phyloP scores from a whole-genome alignment of 2,797 vertebrate species.

The Spinibarbus caldwelli region DNA sequence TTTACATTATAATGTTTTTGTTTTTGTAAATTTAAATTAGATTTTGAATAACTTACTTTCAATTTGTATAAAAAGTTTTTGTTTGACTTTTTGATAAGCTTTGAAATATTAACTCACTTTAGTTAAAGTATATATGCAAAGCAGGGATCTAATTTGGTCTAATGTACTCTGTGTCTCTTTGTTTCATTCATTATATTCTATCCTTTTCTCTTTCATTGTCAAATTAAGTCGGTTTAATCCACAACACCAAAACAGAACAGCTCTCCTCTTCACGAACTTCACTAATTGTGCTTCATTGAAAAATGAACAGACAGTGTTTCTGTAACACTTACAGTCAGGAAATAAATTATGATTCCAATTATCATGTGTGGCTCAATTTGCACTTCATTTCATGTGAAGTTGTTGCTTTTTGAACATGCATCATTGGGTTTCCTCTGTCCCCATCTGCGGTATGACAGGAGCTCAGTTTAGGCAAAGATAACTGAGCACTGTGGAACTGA shows the following conservation, averaged over 20 bases:
- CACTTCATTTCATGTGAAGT: not conserved
- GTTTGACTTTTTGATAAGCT: not conserved
- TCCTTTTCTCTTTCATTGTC: not conserved
- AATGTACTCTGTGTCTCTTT: not conserved
- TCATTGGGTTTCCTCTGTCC: not conserved
- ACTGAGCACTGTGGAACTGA: slow-evolving; percentile 11
- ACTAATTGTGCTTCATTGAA: not conserved
- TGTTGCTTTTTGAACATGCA: not conserved
- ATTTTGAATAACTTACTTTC: not conserved
- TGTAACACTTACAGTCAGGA: not conserved
- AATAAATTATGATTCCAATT: not conserved
- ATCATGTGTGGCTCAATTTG: not conserved
- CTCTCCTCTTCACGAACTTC: not conserved
- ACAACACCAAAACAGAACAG: not conserved
- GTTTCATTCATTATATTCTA: slow-evolving; percentile 24
- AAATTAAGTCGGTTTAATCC: not conserved
- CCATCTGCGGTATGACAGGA: not conserved
- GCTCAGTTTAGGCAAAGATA: slow-evolving; percentile 18
- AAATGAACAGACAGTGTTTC: not conserved
- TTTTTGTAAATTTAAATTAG: not conserved
- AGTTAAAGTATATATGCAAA: not conserved
- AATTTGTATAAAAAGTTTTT: not conserved
- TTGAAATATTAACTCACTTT: not conserved
- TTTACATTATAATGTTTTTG: not conserved
- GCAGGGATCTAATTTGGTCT: not conserved